Conservation (phyloP, 2,797 vertebrate genomes). For the Bradypodion ventrale region DNA sequence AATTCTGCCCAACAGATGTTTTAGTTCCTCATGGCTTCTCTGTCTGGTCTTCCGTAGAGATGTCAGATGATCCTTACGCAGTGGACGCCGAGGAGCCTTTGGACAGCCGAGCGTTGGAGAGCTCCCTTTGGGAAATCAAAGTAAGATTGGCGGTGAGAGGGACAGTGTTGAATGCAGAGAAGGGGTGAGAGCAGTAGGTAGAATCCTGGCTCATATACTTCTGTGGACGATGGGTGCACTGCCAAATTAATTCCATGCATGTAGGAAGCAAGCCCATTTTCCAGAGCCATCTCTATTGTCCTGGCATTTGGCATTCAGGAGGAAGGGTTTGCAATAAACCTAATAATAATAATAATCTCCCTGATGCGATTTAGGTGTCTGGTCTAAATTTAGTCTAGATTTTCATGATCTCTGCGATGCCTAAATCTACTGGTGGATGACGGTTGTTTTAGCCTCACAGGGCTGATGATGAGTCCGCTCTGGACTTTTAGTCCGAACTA, state of each 20-base stretch:
- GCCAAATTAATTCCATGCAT: background rate
- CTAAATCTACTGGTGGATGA: background rate
- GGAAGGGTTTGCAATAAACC: too few relatives aligned
- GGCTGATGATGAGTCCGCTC: too few relatives aligned
- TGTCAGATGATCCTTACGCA: constrained; percentile 84
- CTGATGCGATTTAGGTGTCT: too few relatives aligned
- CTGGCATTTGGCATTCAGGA: too few relatives aligned
- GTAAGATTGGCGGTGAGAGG: constrained; percentile 63
- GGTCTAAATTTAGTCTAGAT: too few relatives aligned
- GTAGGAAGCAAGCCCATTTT: background rate
- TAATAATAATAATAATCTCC: too few relatives aligned
- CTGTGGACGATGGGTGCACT: background rate
- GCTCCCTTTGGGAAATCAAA: constrained; percentile 95
- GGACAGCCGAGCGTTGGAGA: constrained; percentile 86
- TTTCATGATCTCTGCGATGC: background rate
- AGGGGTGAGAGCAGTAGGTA: background rate
- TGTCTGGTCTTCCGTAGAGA: constrained; percentile 49
- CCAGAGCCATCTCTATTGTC: background rate
- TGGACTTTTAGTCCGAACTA: too few relatives aligned
- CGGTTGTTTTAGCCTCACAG: too few relatives aligned
- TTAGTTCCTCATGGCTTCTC: background rate
- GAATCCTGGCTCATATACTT: too few relatives aligned
- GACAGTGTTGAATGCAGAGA: too few relatives aligned
- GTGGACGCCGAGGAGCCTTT: constrained; percentile 86
- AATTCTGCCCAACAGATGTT: too few relatives aligned